Percentiles rank a stretch among this genome's conserved stretches.
Evolutionary conservation across 2,113 vertebrate species (phyloP).

Genomic region (Zosterops japonicus): DNA sequence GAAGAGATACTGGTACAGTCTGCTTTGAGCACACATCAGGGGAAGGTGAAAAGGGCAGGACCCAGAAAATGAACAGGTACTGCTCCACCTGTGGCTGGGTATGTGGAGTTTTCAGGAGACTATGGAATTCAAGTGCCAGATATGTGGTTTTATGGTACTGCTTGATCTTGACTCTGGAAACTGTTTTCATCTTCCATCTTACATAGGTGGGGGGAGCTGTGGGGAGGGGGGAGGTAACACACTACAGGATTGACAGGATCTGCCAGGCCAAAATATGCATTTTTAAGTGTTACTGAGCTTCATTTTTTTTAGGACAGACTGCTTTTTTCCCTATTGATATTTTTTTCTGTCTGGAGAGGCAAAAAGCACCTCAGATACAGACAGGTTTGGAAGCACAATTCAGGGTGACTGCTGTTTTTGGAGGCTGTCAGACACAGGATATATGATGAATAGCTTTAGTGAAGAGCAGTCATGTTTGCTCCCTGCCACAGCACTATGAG

Average conservation of each 20-base stretch:
- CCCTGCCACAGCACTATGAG: background rate
- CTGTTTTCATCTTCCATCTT: background rate
- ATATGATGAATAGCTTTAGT: background rate
- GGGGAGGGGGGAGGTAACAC: rapidly evolving
- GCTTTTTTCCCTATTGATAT: background rate
- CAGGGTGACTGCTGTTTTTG: background rate
- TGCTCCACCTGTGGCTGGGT: background rate
- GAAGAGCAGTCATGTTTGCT: background rate
- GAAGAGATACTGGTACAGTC: background rate
- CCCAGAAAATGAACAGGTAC: background rate
- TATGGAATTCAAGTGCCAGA: background rate
- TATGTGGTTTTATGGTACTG: background rate
- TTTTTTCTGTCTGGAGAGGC: background rate
- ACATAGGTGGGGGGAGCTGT: background rate
- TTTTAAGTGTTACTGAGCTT: background rate
- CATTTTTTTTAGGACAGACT: background rate
- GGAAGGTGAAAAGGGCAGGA: background rate
- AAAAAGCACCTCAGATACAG: background rate
- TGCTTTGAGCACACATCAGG: background rate
- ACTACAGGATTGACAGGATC: background rate
- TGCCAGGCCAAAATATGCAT: background rate
- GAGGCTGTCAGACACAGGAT: background rate
- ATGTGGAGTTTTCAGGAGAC: background rate
- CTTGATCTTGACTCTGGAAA: background rate
- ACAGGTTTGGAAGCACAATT: background rate